Conservation (phyloP, 2,888 invertebrate species). For the Yponomeuta evonymella region DNA sequence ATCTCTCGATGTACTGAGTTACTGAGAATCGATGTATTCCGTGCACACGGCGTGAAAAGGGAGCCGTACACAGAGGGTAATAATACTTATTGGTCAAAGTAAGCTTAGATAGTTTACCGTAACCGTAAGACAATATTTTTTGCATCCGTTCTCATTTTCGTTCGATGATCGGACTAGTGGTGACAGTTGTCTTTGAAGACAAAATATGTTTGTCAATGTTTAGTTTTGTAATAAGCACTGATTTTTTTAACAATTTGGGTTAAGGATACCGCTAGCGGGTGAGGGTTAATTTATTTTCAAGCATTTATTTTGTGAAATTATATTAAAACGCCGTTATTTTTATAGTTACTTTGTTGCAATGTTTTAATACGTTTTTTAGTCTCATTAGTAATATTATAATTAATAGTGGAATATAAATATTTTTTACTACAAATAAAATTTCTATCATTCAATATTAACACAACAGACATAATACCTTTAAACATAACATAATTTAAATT, state of each 20-base stretch:
- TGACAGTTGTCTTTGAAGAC: too few species aligned
- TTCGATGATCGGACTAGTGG: too few species aligned
- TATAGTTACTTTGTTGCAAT: not conserved
- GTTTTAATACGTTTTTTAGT: not conserved
- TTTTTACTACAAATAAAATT: not conserved
- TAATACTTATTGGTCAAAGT: too few species aligned
- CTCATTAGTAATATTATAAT: not conserved
- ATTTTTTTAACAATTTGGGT: not conserved
- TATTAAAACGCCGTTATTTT: not conserved
- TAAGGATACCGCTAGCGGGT: not conserved
- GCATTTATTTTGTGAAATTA: not conserved
- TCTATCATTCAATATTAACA: conserved; percentile 4
- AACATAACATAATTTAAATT: not conserved
- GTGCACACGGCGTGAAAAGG: too few species aligned
- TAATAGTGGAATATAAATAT: not conserved
- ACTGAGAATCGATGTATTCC: too few species aligned
- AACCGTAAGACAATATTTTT: too few species aligned
- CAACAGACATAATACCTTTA: not conserved
- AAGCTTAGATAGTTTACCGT: too few species aligned
- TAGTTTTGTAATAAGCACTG: not conserved
- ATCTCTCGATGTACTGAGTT: too few species aligned
- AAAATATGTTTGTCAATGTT: not conserved
- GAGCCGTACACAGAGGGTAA: too few species aligned
- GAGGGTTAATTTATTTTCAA: not conserved
- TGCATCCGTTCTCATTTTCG: too few species aligned